A percentile compares a stretch with the other conserved stretches of the same genome.
These are phyloP conservation scores for Hiodon tergisus DNA, from an alignment of 2,113 vertebrate genomes.

Conservation along the genomic window DNA sequence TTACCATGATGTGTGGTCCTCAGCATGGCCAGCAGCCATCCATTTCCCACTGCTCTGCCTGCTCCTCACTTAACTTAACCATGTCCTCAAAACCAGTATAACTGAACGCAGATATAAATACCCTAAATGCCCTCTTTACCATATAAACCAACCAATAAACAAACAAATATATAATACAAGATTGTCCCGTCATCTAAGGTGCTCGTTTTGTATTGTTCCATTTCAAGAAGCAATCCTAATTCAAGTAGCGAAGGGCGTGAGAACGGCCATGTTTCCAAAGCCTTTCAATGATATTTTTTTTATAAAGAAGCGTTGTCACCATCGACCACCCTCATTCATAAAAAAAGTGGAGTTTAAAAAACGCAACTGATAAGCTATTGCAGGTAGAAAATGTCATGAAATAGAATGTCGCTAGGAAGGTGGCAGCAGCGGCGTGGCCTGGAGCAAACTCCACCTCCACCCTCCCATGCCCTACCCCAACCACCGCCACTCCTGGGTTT, in stretches of 20 bases:
- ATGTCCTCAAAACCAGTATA: background rate
- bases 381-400: background rate
- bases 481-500: slow-evolving; percentile 19
- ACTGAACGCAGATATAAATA: background rate
- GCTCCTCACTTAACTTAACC: background rate
- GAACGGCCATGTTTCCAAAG: slow-evolving; percentile 3
- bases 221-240: slow-evolving; percentile 8
- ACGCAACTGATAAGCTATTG: background rate
- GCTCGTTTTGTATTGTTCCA: slow-evolving; percentile 22
- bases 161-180: slow-evolving; percentile 20
- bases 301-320: too few species aligned
- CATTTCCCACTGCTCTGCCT: background rate
- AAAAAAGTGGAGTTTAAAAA: background rate
- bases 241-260: background rate
- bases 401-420: slow-evolving; percentile 22
- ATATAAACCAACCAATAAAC: slow-evolving; percentile 2
- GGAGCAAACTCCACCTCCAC: background rate
- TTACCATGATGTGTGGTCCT: background rate
- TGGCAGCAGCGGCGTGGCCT: slow-evolving; percentile 19
- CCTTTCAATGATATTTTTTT: background rate
- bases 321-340: background rate
- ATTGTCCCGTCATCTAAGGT: slow-evolving; percentile 50
- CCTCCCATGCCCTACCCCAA: background rate
- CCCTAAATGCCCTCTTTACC: background rate
- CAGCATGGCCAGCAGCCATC: background rate